Base-by-base conservation (phyloP, 2,113 vertebrate species). In the Picathartes gymnocephalus region DNA sequence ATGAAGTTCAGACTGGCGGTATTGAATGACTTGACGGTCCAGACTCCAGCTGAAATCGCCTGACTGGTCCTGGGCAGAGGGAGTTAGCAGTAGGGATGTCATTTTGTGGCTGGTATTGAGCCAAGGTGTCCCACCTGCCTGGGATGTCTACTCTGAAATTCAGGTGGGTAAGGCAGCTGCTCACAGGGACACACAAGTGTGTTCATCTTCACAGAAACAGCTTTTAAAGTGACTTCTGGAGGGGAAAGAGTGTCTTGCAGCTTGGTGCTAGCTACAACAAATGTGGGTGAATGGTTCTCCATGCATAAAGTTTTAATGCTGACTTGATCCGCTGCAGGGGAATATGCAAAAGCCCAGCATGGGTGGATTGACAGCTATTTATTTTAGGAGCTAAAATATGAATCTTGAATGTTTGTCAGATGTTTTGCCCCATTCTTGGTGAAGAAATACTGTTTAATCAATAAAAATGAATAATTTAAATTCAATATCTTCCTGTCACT, bases 401-500 rank as follows among this genome's bases (percentile, higher is more conserved):
- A 92, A 91, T 97, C 91, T 95, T 39, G 35, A 94, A 88, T 93
- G 68, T 97, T 96, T 97, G 96, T 95, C 97, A 94, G 91, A 92
- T 93, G 48, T 90, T 97, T 96, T 97, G 77, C 88, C 65, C 95
- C 66, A 39, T 97, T 97, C 88, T 91, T 94, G 95, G 95, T 96
- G 97, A 97, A 97, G 96, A 97, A 28, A 44, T 95, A 95, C 88
- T 78, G 60, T 96, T 97, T 97, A 98, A 98, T 98, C 98, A 80
- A 98, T 98, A 97, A 96, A 98, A 98, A 98, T 98, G 97, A 98
- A 98, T 98, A 98, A 98, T 98, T 98, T 98, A 98, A 98, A 98
- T 98, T 98, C 97, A 98, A 98, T 98, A 98, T 97, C 95, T 96
- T 80, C 96, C 92, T 97, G 98, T 97, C 98, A 96, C 97, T 98